Evolutionary conservation across 1,140 invertebrate species (phyloP).

Genomic region (Leptopilina clavipes): DNA sequence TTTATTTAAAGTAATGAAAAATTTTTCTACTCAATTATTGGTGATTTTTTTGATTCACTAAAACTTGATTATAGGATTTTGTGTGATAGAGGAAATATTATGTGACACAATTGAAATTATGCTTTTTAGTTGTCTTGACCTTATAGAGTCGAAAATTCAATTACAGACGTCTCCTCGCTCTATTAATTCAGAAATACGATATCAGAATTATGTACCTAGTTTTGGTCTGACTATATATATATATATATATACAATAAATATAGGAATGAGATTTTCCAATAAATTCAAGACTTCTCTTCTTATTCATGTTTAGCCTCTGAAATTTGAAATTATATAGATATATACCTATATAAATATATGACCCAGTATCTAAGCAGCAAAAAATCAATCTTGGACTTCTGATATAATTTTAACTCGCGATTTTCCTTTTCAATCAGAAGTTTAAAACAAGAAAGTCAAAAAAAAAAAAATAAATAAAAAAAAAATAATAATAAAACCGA

Average conservation of each 20-base stretch:
- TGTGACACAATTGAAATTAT: constrained; percentile 1
- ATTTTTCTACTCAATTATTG: no score
- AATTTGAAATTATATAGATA: neutral
- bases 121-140: neutral
- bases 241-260: neutral
- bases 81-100: no score
- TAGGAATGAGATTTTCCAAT: constrained; percentile 17
- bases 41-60: no score
- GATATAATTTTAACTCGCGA: no score
- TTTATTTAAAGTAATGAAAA: no score
- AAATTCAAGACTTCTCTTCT: constrained; percentile 4
- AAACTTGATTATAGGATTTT: no score
- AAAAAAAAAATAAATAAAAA: no score
- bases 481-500: neutral
- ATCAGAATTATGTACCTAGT: neutral
- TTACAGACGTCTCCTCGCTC: neutral
- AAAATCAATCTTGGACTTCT: no score
- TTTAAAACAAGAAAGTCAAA: no score
- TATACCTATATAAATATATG: no score
- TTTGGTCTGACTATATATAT: neutral
- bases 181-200: constrained; percentile 23
- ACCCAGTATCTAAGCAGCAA: neutral
- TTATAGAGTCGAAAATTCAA: neutral
- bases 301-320: constrained; percentile 9
- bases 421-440: no score